Percentiles rank a stretch among this genome's conserved stretches.
phyloP scores from a whole-genome alignment of 2,888 invertebrate genomes.

The Branchinecta sandiegonensis region DNA sequence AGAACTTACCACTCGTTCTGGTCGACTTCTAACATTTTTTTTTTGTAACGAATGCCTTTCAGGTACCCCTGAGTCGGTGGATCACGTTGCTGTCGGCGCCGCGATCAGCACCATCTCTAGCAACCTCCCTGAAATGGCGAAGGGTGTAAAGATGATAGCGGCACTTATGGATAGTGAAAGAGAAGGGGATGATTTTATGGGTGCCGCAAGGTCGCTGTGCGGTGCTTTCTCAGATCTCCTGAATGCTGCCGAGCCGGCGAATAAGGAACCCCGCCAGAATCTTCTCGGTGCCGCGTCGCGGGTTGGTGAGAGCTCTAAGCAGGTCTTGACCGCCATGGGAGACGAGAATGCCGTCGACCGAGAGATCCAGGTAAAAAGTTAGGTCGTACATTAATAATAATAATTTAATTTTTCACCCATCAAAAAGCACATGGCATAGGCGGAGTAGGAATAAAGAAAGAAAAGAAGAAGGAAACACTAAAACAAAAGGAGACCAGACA shows the following conservation, averaged over 20 bases:
- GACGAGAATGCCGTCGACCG: constrained; percentile 73
- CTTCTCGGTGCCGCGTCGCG: constrained; percentile 86
- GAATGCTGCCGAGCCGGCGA: constrained; percentile 87
- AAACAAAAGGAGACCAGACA: no score
- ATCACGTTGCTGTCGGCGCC: constrained; percentile 88
- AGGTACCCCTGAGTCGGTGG: constrained; percentile 70
- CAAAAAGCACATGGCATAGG: no score
- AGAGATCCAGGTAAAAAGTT: constrained; percentile 44
- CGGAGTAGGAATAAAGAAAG: no score
- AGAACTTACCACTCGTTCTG: no score
- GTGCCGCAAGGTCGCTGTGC: constrained; percentile 82
- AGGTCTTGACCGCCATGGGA: constrained; percentile 79
- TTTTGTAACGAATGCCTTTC: constrained; percentile 26
- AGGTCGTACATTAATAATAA: no score
- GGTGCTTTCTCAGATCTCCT: constrained; percentile 86
- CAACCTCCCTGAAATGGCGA: constrained; percentile 89
- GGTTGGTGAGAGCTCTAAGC: constrained; percentile 91
- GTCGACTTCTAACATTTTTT: no score
- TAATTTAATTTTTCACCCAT: no score
- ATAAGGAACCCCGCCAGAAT: constrained; percentile 80
- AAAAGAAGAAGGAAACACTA: no score
- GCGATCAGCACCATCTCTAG: constrained; percentile 94
- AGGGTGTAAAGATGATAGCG: constrained; percentile 86
- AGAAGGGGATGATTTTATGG: constrained; percentile 67
- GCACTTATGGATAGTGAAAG: constrained; percentile 68